These are phyloP conservation scores for Pardosa pseudoannulata DNA, from an alignment of 2,888 invertebrate genomes.

Conservation along the genomic window DNA sequence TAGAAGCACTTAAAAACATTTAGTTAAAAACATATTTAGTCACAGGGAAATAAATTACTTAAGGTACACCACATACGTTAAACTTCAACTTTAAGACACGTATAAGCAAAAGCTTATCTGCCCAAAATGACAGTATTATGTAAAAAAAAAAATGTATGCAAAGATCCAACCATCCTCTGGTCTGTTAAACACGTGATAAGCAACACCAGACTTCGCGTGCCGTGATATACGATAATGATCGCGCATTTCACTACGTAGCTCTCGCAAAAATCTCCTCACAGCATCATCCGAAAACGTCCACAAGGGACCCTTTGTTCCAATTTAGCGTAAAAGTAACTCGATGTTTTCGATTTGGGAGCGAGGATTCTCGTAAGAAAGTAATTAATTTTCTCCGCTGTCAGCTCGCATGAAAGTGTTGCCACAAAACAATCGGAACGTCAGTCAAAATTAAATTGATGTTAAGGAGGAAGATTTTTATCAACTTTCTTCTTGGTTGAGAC, in stretches of 20 bases:
- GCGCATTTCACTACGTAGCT: constrained; percentile 8
- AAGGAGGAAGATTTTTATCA: constrained; percentile 5
- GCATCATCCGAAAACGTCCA: not conserved
- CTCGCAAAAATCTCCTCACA: constrained; percentile 22
- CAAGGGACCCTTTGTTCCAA: constrained; percentile 28
- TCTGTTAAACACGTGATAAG: constrained; percentile 36
- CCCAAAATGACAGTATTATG: too few relatives aligned
- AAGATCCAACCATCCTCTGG: constrained; percentile 1
- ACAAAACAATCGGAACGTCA: constrained; percentile 33
- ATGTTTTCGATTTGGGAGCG: not conserved
- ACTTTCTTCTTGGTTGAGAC: not conserved
- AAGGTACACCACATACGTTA: too few relatives aligned
- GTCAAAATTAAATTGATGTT: constrained; percentile 5
- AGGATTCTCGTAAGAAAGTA: constrained; percentile 15
- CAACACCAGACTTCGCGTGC: constrained; percentile 17
- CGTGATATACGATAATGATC: constrained; percentile 45
- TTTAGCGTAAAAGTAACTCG: not conserved
- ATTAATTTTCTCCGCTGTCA: not conserved
- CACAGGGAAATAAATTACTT: too few relatives aligned
- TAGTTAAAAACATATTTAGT: too few relatives aligned
- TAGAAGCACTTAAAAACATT: too few relatives aligned
- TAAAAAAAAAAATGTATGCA: too few relatives aligned
- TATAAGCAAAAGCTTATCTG: too few relatives aligned
- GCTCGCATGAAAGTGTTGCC: not conserved
- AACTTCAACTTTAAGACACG: too few relatives aligned